A percentile compares a stretch with the other conserved stretches of the same genome.
These are phyloP conservation scores for Drosophila anceps DNA, from an alignment of 2,888 invertebrate genomes.

Conservation along the genomic window DNA sequence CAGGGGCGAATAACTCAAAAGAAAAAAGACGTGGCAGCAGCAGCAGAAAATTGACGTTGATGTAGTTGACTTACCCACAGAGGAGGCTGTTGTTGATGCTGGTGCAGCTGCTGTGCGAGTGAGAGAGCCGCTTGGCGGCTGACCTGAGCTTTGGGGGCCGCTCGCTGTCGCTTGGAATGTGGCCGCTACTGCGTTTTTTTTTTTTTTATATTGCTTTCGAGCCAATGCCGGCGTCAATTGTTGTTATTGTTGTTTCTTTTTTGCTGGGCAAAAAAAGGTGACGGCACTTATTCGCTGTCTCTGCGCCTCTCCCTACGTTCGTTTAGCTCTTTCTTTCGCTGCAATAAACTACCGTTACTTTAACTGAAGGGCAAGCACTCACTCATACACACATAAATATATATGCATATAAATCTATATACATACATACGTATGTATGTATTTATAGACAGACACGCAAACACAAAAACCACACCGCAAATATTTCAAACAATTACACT, in stretches of 20 bases:
- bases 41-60: slow-evolving; percentile 54
- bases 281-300: slow-evolving; percentile 45
- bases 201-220: slow-evolving; percentile 20
- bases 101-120: slow-evolving; percentile 29
- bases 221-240: slow-evolving; percentile 52
- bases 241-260: slow-evolving; percentile 33
- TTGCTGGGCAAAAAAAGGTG: slow-evolving; percentile 46
- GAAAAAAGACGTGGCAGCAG: slow-evolving; percentile 40
- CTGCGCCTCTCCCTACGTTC: slow-evolving; percentile 41
- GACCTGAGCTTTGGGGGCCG: slow-evolving; percentile 62
- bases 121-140: slow-evolving; percentile 39
- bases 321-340: slow-evolving; percentile 50
- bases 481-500: slow-evolving; percentile 50
- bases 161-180: slow-evolving; percentile 55
- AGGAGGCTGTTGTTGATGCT: slow-evolving; percentile 14
- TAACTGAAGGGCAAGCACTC: slow-evolving; percentile 55
- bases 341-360: slow-evolving; percentile 60
- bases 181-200: slow-evolving; percentile 26
- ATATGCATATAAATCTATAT: not conserved
- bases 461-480: slow-evolving; percentile 27
- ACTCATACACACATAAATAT: slow-evolving; percentile 10
- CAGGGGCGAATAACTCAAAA: slow-evolving; percentile 28
- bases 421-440: not conserved
- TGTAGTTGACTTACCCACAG: slow-evolving; percentile 63
- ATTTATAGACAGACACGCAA: not conserved